Evolutionary conservation across 2,888 invertebrate genomes (phyloP).

Genomic region (Limenitis camilla): DNA sequence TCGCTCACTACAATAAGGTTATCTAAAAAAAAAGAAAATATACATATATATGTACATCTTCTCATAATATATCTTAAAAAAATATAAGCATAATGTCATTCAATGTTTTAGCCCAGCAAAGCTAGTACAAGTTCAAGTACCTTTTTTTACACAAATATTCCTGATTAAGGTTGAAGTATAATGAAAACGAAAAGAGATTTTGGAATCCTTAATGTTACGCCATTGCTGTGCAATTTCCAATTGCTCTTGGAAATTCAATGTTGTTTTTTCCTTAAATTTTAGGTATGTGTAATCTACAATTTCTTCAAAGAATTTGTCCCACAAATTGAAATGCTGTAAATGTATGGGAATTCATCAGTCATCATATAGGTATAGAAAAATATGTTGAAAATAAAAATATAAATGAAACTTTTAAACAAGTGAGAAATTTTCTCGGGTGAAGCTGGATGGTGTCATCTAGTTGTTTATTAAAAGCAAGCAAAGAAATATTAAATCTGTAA

Average conservation of each 20-base stretch:
- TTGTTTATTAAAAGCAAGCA: too few relatives aligned
- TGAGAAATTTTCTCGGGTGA: too few relatives aligned
- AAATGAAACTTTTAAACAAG: too few relatives aligned
- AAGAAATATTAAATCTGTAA: too few relatives aligned
- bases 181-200: constrained; percentile 22
- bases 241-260: constrained; percentile 26
- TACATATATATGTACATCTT: too few relatives aligned
- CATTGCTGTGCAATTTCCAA: constrained; percentile 37
- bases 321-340: constrained; percentile 29
- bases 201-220: constrained; percentile 29
- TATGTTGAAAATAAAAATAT: background rate
- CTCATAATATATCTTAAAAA: too few relatives aligned
- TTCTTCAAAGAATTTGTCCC: constrained; percentile 30
- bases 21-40: constrained; percentile 2
- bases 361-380: background rate
- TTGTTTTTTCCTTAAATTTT: constrained; percentile 32
- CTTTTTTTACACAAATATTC: too few relatives aligned
- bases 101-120: too few relatives aligned
- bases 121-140: too few relatives aligned
- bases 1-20: constrained; percentile 32
- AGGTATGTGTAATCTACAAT: constrained; percentile 32
- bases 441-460: too few relatives aligned
- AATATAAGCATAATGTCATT: too few relatives aligned
- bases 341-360: background rate
- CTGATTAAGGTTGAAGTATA: too few relatives aligned